Conservation (phyloP, 2,113 vertebrate species). For the Fukomys damarensis region DNA sequence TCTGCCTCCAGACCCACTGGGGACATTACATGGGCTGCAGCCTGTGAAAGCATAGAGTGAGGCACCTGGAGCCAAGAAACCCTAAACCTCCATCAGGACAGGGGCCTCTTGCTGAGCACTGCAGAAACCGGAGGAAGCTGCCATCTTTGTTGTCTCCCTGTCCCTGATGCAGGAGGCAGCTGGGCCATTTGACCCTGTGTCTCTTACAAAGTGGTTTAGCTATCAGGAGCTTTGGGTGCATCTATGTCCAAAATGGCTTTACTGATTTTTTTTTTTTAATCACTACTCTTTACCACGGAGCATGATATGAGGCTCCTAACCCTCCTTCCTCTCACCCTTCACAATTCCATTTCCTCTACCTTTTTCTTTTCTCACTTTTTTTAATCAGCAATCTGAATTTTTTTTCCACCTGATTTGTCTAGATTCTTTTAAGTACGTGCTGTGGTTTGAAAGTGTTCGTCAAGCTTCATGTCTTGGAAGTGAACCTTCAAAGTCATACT, state of each 20-base stretch:
- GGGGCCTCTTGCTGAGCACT: background rate
- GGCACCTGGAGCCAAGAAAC: background rate
- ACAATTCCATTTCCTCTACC: background rate
- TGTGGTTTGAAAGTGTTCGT: background rate
- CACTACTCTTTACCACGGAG: accelerated
- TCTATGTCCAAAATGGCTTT: background rate
- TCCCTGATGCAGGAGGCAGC: accelerated
- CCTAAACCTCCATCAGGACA: background rate
- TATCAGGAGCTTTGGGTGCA: too few species aligned
- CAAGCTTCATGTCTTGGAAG: background rate
- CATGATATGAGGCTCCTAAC: too few species aligned
- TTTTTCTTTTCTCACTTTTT: background rate
- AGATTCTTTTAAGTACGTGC: background rate
- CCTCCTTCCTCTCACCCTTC: background rate
- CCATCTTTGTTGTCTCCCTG: accelerated
- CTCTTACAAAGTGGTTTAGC: background rate
- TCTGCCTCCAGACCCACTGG: accelerated
- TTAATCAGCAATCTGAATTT: background rate
- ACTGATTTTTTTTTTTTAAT: background rate
- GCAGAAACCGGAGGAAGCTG: accelerated
- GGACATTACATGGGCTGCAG: accelerated
- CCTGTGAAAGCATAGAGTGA: background rate
- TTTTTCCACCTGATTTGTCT: background rate
- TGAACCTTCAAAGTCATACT: too few species aligned
- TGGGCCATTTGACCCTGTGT: accelerated